Evolutionary conservation across 2,888 invertebrate genomes (phyloP).

Genomic region (Sarcophaga subvicina): DNA sequence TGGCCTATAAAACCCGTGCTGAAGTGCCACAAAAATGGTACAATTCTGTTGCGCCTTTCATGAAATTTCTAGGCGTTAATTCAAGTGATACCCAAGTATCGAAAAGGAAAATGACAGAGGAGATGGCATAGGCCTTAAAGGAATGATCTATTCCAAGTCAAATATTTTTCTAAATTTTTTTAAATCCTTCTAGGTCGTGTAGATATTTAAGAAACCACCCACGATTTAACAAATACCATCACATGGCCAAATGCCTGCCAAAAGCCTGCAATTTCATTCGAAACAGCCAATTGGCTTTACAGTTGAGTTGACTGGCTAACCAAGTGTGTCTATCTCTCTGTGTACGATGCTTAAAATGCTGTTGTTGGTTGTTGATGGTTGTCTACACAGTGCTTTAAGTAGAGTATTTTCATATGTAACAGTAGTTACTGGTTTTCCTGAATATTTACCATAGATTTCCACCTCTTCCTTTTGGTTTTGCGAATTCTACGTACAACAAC

Average conservation of each 20-base stretch:
- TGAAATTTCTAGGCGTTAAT: too few relatives aligned
- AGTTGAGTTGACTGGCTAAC: constrained; percentile 41
- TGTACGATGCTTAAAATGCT: constrained; percentile 16
- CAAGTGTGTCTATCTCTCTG: background rate
- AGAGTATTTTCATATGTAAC: constrained; percentile 65
- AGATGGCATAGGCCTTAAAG: too few relatives aligned
- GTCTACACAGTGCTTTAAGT: constrained; percentile 25
- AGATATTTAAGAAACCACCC: background rate
- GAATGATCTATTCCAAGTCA: too few relatives aligned
- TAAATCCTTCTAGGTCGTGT: too few relatives aligned
- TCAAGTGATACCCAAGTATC: too few relatives aligned
- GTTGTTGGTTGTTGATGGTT: constrained; percentile 35
- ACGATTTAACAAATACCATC: constrained; percentile 36
- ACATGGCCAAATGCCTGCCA: constrained; percentile 40
- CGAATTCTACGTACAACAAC: too few relatives aligned
- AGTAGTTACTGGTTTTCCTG: constrained; percentile 67
- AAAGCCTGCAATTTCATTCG: constrained; percentile 12
- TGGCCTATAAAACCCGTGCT: too few relatives aligned
- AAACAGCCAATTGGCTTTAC: constrained; percentile 29
- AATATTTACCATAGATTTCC: constrained; percentile 6
- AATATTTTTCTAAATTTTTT: too few relatives aligned
- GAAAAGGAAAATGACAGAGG: too few relatives aligned
- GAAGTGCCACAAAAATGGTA: too few relatives aligned
- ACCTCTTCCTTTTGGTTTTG: background rate
- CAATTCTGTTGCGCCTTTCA: too few relatives aligned